Evolutionary conservation across 2,888 invertebrate genomes (phyloP).

Genomic region (Erynnis tages): DNA sequence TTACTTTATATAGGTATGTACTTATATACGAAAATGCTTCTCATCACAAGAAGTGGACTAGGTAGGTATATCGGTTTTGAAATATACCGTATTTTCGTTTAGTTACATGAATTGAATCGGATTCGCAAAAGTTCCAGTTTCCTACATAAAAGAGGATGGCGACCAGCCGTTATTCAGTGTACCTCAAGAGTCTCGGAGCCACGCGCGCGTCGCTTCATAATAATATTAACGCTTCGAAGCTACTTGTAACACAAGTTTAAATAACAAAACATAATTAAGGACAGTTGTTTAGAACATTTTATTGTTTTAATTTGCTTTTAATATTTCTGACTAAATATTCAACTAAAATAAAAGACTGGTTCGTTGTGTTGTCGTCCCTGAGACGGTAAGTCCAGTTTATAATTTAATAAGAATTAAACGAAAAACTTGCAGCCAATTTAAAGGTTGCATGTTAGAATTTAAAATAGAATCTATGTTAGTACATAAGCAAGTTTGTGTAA

Average conservation of each 20-base stretch:
- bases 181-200: constrained; percentile 51
- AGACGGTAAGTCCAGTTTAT: constrained; percentile 31
- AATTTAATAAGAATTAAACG: constrained; percentile 1
- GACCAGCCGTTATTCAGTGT: constrained; percentile 66
- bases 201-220: constrained; percentile 36
- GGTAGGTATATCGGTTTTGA: too few species aligned
- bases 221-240: constrained; percentile 22
- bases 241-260: not conserved
- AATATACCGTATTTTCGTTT: too few species aligned
- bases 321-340: too few species aligned
- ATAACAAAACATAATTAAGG: not conserved
- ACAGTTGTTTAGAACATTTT: constrained; percentile 7
- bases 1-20: too few species aligned
- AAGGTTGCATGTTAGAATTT: too few species aligned
- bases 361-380: constrained; percentile 6
- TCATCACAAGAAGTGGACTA: too few species aligned
- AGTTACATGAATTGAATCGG: constrained; percentile 45
- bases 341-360: not conserved
- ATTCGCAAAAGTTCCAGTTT: constrained; percentile 63
- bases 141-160: constrained; percentile 75
- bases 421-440: constrained; percentile 31
- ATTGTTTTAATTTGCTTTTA: too few species aligned
- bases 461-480: too few species aligned
- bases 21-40: too few species aligned
- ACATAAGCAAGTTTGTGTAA: too few species aligned